Conservation (phyloP, 2,113 vertebrate genomes). For the Rhodinocichla rosea region DNA sequence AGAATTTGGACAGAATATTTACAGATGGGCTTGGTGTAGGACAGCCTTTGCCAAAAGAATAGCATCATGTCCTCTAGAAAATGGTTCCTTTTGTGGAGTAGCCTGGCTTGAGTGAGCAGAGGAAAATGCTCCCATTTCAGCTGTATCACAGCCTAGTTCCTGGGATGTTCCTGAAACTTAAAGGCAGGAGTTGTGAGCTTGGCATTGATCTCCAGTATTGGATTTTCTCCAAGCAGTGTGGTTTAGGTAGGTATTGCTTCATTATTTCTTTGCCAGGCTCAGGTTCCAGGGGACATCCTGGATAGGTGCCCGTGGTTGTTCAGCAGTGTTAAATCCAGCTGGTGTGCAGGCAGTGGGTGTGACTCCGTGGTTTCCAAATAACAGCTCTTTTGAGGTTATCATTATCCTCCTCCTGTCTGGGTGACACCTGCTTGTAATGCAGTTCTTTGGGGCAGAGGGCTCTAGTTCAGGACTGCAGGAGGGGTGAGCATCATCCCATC, state of each 20-base stretch:
- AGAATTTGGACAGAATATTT: neutral
- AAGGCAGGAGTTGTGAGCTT: neutral
- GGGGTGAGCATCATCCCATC: neutral
- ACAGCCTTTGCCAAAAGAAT: neutral
- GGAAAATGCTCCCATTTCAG: neutral
- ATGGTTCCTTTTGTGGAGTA: neutral
- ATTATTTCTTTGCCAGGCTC: neutral
- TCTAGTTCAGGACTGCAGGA: neutral
- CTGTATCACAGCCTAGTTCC: neutral
- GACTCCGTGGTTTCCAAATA: neutral
- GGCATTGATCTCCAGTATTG: fast-evolving
- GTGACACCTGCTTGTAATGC: neutral
- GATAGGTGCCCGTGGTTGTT: neutral
- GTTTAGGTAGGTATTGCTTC: neutral
- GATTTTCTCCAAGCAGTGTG: neutral
- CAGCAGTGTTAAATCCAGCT: fast-evolving
- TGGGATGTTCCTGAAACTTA: neutral
- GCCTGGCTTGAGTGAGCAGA: neutral
- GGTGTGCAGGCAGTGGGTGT: neutral
- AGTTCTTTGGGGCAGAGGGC: neutral
- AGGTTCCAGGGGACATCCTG: neutral
- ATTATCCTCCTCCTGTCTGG: neutral
- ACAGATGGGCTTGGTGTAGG: neutral
- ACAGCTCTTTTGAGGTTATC: neutral
- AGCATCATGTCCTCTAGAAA: neutral